phyloP scores from a whole-genome alignment of 2,797 vertebrate species.

The Antennarius maculatus region DNA sequence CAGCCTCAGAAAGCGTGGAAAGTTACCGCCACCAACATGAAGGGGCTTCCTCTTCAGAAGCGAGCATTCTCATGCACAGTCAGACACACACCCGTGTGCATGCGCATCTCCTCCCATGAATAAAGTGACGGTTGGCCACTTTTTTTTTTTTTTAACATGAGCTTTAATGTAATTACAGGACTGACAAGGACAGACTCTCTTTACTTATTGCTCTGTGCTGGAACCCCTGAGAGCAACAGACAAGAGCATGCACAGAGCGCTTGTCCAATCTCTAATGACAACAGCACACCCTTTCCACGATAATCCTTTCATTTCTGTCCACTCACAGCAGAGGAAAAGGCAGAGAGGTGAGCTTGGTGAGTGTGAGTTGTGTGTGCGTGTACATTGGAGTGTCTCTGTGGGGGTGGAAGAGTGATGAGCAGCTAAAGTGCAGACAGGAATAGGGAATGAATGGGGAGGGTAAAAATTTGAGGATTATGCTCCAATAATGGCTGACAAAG shows the following conservation, averaged over 20 bases:
- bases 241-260: slow-evolving; percentile 65
- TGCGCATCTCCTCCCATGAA: slow-evolving; percentile 20
- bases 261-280: slow-evolving; percentile 79
- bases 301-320: slow-evolving; percentile 74
- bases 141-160: slow-evolving; percentile 65
- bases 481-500: slow-evolving; percentile 34
- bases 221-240: slow-evolving; percentile 67
- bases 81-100: neutral
- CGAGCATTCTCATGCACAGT: slow-evolving; percentile 5
- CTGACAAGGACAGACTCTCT: slow-evolving; percentile 77
- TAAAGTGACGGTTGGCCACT: slow-evolving; percentile 17
- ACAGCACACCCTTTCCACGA: slow-evolving; percentile 60
- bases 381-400: neutral
- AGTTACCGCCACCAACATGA: neutral
- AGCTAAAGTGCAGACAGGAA: neutral
- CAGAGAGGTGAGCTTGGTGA: slow-evolving; percentile 28
- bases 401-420: slow-evolving; percentile 10
- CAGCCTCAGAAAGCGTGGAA: slow-evolving; percentile 4
- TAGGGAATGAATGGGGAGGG: neutral
- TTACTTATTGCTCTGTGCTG: slow-evolving; percentile 68
- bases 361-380: neutral
- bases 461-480: slow-evolving; percentile 40
- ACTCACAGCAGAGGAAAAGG: slow-evolving; percentile 47
- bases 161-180: slow-evolving; percentile 81
- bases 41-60: slow-evolving; percentile 15